phyloP scores from a whole-genome alignment of 2,888 invertebrate species.

The Coleophora deauratella region DNA sequence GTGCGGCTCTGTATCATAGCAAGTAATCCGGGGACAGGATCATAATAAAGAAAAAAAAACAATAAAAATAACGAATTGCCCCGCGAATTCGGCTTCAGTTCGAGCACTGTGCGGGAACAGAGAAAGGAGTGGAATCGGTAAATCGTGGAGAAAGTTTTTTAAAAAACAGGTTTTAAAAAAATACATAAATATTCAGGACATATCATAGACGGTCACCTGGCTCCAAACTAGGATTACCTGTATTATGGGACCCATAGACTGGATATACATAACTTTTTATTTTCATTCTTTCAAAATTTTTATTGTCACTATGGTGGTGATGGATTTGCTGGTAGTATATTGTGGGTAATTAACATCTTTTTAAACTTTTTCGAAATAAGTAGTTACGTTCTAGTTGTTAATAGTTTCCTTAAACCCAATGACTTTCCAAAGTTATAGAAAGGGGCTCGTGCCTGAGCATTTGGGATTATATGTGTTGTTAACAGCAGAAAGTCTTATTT shows the following conservation, averaged over 20 bases:
- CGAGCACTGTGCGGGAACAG: slow-evolving; percentile 36
- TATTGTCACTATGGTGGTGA: no score
- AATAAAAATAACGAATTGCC: slow-evolving; percentile 74
- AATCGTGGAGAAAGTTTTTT: neutral
- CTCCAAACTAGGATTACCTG: no score
- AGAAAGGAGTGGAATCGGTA: slow-evolving; percentile 25
- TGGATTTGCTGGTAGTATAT: no score
- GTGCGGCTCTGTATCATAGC: slow-evolving; percentile 59
- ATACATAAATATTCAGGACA: neutral
- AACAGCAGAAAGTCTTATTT: no score
- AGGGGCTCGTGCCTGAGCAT: no score
- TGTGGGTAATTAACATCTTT: no score
- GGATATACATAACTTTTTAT: neutral
- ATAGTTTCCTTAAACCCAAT: no score
- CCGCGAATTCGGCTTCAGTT: slow-evolving; percentile 60
- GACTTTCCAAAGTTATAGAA: no score
- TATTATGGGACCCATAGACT: no score
- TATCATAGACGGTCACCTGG: neutral
- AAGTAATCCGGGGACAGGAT: slow-evolving; percentile 68
- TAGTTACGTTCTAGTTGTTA: no score
- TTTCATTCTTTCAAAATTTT: neutral
- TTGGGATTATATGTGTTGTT: no score
- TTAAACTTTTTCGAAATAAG: no score
- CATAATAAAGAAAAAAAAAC: slow-evolving; percentile 75
- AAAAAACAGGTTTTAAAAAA: neutral